Conservation (phyloP, 2,113 vertebrate species). For the Bombycilla garrulus region DNA sequence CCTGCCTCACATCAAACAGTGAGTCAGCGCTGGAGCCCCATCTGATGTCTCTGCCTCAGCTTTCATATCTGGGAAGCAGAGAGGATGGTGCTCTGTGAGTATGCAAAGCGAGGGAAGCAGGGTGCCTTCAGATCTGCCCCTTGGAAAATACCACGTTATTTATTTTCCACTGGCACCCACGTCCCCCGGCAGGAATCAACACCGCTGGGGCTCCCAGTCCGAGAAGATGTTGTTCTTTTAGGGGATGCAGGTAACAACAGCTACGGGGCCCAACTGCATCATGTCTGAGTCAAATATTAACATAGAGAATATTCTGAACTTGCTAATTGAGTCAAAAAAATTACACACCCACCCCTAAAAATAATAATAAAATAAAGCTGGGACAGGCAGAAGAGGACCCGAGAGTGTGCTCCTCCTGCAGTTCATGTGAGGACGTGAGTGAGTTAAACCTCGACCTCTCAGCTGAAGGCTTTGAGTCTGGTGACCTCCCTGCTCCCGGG, state of each 20-base stretch:
- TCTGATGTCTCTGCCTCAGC: conserved; percentile 28
- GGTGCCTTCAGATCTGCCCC: conserved; percentile 22
- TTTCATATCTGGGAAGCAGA: conserved; percentile 6
- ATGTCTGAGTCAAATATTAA: not conserved
- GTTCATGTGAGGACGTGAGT: not conserved
- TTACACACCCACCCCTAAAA: not conserved
- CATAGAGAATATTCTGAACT: not conserved
- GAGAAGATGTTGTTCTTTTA: not conserved
- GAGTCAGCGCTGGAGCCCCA: conserved; percentile 50
- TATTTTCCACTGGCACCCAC: not conserved
- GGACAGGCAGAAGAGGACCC: not conserved
- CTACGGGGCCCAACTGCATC: not conserved
- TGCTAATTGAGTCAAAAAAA: not conserved
- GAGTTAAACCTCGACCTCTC: not conserved
- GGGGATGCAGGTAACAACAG: not conserved
- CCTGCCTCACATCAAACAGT: conserved; percentile 49
- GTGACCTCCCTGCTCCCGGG: not conserved
- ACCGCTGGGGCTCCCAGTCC: not conserved
- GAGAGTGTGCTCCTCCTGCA: not conserved
- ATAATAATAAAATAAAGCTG: not conserved
- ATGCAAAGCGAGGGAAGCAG: conserved; percentile 40
- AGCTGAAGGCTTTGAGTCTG: not conserved
- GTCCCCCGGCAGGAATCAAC: not conserved
- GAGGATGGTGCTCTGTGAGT: conserved; percentile 7
- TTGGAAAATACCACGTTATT: not conserved